Evolutionary conservation across 2,797 vertebrate genomes (phyloP).

Genomic region (Sternarchorhynchus goeldii): DNA sequence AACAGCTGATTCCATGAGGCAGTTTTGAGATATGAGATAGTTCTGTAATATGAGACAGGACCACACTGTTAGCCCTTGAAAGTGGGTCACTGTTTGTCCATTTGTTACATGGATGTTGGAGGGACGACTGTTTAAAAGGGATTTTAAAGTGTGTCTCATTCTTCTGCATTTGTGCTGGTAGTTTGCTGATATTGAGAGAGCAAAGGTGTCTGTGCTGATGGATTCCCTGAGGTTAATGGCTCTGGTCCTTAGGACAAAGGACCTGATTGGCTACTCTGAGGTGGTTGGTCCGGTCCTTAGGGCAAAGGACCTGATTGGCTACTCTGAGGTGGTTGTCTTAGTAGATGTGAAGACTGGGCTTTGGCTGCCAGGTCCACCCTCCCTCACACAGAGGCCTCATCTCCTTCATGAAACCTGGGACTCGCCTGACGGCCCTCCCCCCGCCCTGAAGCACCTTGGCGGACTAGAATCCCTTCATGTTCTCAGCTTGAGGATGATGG

Average conservation of each 20-base stretch:
- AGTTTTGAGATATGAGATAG: neutral
- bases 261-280: constrained; percentile 20
- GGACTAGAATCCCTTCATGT: constrained; percentile 59
- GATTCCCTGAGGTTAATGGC: constrained; percentile 42
- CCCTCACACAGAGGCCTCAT: constrained; percentile 34
- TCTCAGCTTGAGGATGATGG: constrained; percentile 79
- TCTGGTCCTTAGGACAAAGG: constrained; percentile 2
- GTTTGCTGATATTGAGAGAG: neutral
- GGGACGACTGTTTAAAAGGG: neutral
- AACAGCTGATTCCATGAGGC: neutral
- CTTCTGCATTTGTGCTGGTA: neutral
- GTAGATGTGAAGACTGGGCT: constrained; percentile 1
- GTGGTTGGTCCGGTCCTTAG: constrained; percentile 16
- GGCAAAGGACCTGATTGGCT: neutral
- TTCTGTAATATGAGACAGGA: neutral
- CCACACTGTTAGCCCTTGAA: neutral
- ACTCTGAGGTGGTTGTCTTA: constrained; percentile 11
- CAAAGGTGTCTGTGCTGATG: constrained; percentile 17
- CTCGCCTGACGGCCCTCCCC: constrained; percentile 38
- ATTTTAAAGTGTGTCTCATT: neutral
- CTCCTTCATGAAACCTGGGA: constrained; percentile 24
- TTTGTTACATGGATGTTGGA: neutral
- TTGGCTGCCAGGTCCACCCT: constrained; percentile 8
- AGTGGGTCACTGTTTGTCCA: neutral
- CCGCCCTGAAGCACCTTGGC: neutral